phyloP scores from a whole-genome alignment of 2,797 vertebrate genomes.

The Spheniscus humboldti region DNA sequence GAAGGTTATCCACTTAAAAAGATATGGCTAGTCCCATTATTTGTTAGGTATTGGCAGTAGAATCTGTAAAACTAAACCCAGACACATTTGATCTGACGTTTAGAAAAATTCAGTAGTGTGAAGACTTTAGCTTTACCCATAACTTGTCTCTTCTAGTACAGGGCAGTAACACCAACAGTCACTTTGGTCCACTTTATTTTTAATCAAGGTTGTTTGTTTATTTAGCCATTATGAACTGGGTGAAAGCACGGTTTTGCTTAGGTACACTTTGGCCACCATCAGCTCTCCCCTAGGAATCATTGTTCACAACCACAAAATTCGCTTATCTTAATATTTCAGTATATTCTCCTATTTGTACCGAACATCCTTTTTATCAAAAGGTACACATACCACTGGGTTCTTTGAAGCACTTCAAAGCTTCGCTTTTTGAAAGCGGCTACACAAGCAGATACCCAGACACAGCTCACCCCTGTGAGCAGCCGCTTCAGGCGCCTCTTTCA shows the following conservation, averaged over 20 bases:
- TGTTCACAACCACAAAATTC: constrained; percentile 20
- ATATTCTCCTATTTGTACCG: constrained; percentile 52
- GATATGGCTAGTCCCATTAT: neutral
- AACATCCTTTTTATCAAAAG: constrained; percentile 66
- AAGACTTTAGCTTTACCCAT: neutral
- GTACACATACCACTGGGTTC: constrained; percentile 16
- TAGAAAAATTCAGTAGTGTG: neutral
- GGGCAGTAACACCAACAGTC: neutral
- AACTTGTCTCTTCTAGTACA: neutral
- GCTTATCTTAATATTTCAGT: constrained; percentile 62
- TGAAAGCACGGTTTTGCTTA: constrained; percentile 21
- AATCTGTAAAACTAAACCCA: neutral
- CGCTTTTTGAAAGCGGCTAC: neutral
- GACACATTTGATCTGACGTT: neutral
- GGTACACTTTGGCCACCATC: constrained; percentile 22
- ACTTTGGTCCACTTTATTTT: neutral
- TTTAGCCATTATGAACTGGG: neutral
- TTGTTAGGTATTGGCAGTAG: neutral
- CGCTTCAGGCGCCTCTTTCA: neutral
- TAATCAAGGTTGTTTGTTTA: constrained; percentile 41
- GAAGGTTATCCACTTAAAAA: neutral
- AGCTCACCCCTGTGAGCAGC: neutral
- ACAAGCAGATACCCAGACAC: neutral
- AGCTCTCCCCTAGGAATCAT: constrained; percentile 34
- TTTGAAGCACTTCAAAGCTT: constrained; percentile 66